Conservation (phyloP, 2,888 invertebrate species). For the Calameuta idolon region DNA sequence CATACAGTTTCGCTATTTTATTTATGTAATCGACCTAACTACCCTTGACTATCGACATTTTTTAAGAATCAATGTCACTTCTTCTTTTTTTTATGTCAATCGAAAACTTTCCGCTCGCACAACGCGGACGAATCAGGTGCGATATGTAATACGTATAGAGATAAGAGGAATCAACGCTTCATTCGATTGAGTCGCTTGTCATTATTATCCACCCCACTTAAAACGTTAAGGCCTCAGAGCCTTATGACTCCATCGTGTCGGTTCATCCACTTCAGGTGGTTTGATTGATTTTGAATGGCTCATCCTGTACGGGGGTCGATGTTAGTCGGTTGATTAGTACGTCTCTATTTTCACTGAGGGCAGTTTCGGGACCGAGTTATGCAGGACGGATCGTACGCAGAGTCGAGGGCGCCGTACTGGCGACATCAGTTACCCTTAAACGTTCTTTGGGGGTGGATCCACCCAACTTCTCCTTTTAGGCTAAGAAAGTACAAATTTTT, state of each 20-base stretch:
- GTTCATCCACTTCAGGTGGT: slow-evolving; percentile 23
- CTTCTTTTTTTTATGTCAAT: neutral
- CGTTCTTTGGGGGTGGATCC: slow-evolving; percentile 53
- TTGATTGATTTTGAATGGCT: slow-evolving; percentile 13
- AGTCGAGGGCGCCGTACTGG: slow-evolving; percentile 46
- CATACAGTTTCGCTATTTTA: neutral
- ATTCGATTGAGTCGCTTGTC: neutral
- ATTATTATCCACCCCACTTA: neutral
- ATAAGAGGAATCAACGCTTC: neutral
- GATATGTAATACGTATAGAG: neutral
- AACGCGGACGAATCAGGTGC: neutral
- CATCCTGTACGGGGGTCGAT: neutral
- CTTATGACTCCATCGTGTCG: neutral
- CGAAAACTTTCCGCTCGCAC: neutral
- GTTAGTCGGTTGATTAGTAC: slow-evolving; percentile 20
- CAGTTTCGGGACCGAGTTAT: slow-evolving; percentile 34
- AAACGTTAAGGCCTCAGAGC: neutral
- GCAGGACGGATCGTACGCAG: slow-evolving; percentile 44
- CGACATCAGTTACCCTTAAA: slow-evolving; percentile 55
- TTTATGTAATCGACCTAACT: neutral
- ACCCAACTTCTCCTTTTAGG: slow-evolving; percentile 27
- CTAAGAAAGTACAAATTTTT: slow-evolving; percentile 23
- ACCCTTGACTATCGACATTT: neutral
- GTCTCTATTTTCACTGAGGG: slow-evolving; percentile 26
- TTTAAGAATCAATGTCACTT: neutral